phyloP scores from a whole-genome alignment of 2,113 vertebrate species.

The Monopterus albus region DNA sequence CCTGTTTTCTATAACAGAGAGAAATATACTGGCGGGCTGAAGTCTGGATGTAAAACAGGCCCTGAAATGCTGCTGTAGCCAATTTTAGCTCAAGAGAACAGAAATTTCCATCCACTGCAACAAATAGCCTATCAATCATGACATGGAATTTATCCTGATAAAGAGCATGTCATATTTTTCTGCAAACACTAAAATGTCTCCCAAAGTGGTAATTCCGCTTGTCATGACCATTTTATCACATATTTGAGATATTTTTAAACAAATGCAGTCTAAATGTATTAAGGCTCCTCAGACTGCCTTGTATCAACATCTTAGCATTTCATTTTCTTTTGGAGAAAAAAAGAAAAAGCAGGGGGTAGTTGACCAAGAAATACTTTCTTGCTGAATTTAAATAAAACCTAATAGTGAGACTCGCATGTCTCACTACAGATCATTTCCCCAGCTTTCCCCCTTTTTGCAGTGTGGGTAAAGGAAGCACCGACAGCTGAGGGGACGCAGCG shows the following conservation, averaged over 20 bases:
- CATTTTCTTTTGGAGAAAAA: too few species aligned
- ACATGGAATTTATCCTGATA: background rate
- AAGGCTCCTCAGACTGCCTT: too few species aligned
- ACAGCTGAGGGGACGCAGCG: constrained; percentile 62
- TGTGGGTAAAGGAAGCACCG: background rate
- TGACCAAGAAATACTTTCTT: too few species aligned
- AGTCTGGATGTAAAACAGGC: constrained; percentile 38
- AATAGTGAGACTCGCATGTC: background rate
- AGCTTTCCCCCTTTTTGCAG: constrained; percentile 10
- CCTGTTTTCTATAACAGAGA: constrained; percentile 20
- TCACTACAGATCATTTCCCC: too few species aligned
- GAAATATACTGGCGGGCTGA: constrained; percentile 13
- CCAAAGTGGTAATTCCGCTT: background rate
- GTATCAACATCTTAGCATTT: too few species aligned
- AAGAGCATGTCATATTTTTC: background rate
- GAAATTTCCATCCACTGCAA: background rate
- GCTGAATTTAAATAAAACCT: too few species aligned
- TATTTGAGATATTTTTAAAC: too few species aligned
- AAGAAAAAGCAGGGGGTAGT: too few species aligned
- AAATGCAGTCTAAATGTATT: too few species aligned
- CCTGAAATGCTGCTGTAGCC: constrained; percentile 1
- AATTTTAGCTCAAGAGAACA: constrained; percentile 26
- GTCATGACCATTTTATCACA: background rate
- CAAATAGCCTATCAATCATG: constrained; percentile 1
- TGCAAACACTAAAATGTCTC: background rate